Percentiles rank a stretch among this genome's conserved stretches.
Conservation (phyloP, 2,888 invertebrate genomes). For the Hylaea fasciaria region DNA sequence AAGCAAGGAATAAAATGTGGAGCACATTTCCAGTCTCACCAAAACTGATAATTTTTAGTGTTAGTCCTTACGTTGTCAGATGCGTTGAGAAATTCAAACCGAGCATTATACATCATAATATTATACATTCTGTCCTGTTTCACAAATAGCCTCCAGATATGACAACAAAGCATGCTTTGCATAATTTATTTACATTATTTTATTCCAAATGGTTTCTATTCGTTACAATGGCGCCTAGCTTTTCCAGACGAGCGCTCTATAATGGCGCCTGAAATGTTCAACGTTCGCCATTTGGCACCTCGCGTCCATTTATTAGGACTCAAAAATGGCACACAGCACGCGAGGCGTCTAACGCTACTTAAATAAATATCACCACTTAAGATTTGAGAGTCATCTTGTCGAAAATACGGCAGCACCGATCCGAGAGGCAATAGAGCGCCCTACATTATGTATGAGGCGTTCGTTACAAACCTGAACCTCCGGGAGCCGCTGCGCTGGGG, state of each 20-base stretch:
- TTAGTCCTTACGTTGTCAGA: too few species aligned
- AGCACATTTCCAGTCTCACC: too few species aligned
- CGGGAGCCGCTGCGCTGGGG: background rate
- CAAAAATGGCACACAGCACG: slow-evolving; percentile 7
- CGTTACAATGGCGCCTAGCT: background rate
- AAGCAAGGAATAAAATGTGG: too few species aligned
- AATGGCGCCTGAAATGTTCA: background rate
- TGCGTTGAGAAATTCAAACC: too few species aligned
- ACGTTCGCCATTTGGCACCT: slow-evolving; percentile 6
- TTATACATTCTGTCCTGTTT: background rate
- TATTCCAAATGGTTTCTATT: background rate
- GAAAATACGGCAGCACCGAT: slow-evolving; percentile 43
- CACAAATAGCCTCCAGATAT: background rate
- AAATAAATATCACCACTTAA: slow-evolving; percentile 65
- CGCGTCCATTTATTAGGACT: slow-evolving; percentile 8
- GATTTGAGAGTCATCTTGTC: slow-evolving; percentile 55
- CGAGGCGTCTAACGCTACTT: slow-evolving; percentile 45
- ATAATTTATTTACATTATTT: background rate
- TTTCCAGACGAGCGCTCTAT: background rate
- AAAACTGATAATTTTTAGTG: too few species aligned
- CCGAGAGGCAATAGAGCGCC: slow-evolving; percentile 45
- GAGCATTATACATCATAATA: too few species aligned
- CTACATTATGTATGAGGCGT: slow-evolving; percentile 39
- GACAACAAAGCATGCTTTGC: too few species aligned
- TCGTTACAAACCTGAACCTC: slow-evolving; percentile 26